A percentile compares a stretch with the other conserved stretches of the same genome.
Conservation (phyloP, 2,797 vertebrate species). For the Monodelphis domestica region DNA sequence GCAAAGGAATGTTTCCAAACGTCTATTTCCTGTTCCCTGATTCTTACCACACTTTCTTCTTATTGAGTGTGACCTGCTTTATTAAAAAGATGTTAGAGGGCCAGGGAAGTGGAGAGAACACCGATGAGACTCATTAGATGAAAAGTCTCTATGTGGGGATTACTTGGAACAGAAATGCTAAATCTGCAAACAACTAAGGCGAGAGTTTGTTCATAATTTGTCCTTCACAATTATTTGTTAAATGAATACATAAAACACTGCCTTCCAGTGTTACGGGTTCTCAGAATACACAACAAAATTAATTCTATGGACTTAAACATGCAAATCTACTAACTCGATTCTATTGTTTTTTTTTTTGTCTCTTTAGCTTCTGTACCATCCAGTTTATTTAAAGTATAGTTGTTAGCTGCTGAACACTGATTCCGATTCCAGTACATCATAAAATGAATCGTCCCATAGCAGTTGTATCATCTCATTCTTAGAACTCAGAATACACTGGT, state of each 20-base stretch:
- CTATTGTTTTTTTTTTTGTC: not conserved
- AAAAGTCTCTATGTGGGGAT: not conserved
- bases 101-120: not conserved
- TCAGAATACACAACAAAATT: slow-evolving; percentile 18
- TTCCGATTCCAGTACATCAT: not conserved
- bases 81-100: slow-evolving; percentile 38
- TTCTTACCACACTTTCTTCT: slow-evolving; percentile 62
- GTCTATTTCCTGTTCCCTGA: slow-evolving; percentile 39
- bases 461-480: not conserved
- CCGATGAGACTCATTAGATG: slow-evolving; percentile 18
- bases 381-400: not conserved
- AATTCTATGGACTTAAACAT: slow-evolving; percentile 4
- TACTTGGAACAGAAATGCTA: slow-evolving; percentile 24
- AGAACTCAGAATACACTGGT: not conserved
- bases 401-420: not conserved
- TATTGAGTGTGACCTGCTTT: slow-evolving; percentile 55
- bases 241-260: slow-evolving; percentile 20
- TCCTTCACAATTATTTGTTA: slow-evolving; percentile 39
- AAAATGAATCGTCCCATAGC: slow-evolving; percentile 30
- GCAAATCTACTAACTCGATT: not conserved
- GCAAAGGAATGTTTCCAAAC: slow-evolving; percentile 72
- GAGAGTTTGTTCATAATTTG: not conserved
- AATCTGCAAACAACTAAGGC: slow-evolving; percentile 63
- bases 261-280: not conserved
- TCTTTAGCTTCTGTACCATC: not conserved